Evolutionary conservation across 2,797 vertebrate genomes (phyloP).

Genomic region (Trachops cirrhosus): DNA sequence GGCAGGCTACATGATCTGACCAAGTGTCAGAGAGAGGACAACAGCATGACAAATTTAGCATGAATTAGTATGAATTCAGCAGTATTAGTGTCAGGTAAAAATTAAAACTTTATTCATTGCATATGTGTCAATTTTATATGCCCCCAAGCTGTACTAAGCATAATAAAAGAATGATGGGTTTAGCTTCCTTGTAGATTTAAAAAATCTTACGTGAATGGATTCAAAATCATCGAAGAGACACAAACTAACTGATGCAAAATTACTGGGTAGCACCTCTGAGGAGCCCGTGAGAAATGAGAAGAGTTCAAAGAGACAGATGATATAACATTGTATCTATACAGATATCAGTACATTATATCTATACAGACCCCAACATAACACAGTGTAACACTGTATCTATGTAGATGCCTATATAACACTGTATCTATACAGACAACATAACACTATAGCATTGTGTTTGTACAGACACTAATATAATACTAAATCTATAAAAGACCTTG

Average conservation of each 20-base stretch:
- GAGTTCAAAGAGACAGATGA: not conserved
- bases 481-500: not conserved
- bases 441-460: fast-evolving
- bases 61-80: no score
- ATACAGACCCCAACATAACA: not conserved
- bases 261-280: not conserved
- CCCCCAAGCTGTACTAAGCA: not conserved
- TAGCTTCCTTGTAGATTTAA: not conserved
- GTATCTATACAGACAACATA: fast-evolving
- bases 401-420: fast-evolving
- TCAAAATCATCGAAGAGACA: not conserved
- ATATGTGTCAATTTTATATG: not conserved
- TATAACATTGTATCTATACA: not conserved
- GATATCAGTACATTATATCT: not conserved
- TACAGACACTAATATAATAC: fast-evolving
- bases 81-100: not conserved
- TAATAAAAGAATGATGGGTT: not conserved
- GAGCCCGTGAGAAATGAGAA: not conserved
- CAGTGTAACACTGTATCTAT: fast-evolving
- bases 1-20: no score
- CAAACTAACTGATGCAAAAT: not conserved
- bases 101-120: fast-evolving
- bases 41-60: fast-evolving
- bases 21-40: fast-evolving
- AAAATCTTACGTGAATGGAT: not conserved